These are phyloP conservation scores for Bubalus kerabau DNA, from an alignment of 2,113 vertebrate genomes.

Conservation along the genomic window DNA sequence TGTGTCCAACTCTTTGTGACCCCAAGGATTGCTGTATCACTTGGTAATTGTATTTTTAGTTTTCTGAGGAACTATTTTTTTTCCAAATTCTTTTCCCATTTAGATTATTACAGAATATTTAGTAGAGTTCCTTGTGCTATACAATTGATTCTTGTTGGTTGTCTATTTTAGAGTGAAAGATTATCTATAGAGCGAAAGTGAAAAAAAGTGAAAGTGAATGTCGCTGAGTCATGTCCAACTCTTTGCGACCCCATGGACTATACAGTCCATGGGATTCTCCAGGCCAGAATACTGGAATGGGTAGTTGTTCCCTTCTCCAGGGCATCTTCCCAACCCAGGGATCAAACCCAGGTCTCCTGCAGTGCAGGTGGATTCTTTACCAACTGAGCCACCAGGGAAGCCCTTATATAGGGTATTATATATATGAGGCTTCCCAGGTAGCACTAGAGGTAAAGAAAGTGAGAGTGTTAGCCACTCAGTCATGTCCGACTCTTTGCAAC, in stretches of 20 bases:
- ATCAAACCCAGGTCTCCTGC: background rate
- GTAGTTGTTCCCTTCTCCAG: background rate
- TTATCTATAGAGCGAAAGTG: background rate
- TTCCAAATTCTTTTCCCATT: background rate
- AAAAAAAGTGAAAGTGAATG: background rate
- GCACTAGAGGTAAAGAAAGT: background rate
- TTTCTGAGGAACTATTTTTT: background rate
- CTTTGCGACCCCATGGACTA: background rate
- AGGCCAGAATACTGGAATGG: background rate
- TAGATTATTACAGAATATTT: background rate
- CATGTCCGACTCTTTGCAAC: background rate
- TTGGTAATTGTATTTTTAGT: background rate
- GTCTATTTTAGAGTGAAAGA: background rate
- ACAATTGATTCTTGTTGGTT: background rate
- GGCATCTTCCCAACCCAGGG: background rate
- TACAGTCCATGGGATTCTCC: background rate
- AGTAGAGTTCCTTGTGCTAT: background rate
- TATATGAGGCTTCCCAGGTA: background rate
- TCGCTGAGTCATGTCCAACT: accelerated
- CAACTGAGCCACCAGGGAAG: background rate
- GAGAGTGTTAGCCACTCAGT: background rate
- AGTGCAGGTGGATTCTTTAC: background rate
- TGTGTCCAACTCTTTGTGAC: background rate
- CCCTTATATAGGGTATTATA: background rate
- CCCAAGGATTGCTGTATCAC: background rate